Evolutionary conservation across 2,113 vertebrate species (phyloP).

Genomic region (Tupaia tana): DNA sequence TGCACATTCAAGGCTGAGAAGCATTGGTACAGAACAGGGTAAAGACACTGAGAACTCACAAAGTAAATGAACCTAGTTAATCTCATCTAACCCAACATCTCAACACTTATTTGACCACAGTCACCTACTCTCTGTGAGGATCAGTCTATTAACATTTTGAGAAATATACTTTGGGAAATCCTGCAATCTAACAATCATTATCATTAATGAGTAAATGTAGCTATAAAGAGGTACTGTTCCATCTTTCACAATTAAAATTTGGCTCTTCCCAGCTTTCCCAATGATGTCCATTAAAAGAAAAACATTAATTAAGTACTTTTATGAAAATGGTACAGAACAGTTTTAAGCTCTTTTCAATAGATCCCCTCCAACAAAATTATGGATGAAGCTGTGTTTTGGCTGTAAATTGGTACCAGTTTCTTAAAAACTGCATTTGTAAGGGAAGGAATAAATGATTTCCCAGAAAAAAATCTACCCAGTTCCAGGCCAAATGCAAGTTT

Average conservation of each 20-base stretch:
- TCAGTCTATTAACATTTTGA: constrained; percentile 1
- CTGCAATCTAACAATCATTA: background rate
- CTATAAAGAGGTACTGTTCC: constrained; percentile 23
- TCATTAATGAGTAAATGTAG: constrained; percentile 34
- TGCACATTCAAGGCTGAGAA: background rate
- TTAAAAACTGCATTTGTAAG: constrained; percentile 44
- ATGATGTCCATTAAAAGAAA: constrained; percentile 1
- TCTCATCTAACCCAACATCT: background rate
- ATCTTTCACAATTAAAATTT: constrained; percentile 41
- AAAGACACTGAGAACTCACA: constrained; percentile 5
- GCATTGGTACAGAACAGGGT: background rate
- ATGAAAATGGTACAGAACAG: constrained; percentile 45
- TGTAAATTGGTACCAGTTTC: background rate
- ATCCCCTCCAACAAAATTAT: constrained; percentile 60
- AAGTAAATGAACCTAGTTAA: background rate
- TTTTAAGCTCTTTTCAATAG: constrained; percentile 31
- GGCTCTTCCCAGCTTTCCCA: background rate
- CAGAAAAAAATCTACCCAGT: background rate
- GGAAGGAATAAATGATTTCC: constrained; percentile 48
- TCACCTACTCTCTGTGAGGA: background rate
- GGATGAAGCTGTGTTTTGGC: background rate
- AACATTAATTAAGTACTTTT: constrained; percentile 8
- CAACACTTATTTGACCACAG: background rate
- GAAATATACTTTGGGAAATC: constrained; percentile 12
- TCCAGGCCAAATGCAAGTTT: constrained; percentile 3